Conservation (phyloP, 2,888 invertebrate species). For the Orthosia gracilis region DNA sequence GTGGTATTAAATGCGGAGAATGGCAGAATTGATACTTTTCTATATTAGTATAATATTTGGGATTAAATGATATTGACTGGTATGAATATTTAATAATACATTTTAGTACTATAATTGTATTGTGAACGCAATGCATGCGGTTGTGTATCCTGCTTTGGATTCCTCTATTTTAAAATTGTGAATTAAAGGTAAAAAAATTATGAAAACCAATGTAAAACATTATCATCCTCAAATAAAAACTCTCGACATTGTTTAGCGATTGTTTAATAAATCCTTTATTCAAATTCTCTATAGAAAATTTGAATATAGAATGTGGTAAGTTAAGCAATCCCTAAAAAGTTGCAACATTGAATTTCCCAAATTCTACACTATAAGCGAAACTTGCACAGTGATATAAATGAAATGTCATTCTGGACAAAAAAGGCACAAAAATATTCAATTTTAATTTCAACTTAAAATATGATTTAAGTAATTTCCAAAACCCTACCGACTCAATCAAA, state of each 20-base stretch:
- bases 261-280: no score
- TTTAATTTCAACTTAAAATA: background rate
- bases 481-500: constrained; percentile 57
- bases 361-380: background rate
- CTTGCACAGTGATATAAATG: background rate
- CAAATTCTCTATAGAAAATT: no score
- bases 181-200: no score
- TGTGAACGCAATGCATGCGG: accelerated
- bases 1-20: constrained; percentile 78
- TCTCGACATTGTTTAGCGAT: no score
- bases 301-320: no score
- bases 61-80: constrained; percentile 63
- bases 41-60: constrained; percentile 69
- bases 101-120: background rate
- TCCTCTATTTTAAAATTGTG: background rate
- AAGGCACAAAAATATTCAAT: background rate
- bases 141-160: background rate
- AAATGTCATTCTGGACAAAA: background rate
- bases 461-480: background rate
- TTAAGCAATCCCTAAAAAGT: no score
- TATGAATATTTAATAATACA: constrained; percentile 60
- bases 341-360: background rate
- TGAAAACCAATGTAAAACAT: no score
- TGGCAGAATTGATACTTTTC: constrained; percentile 81
- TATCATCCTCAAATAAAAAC: no score